These are phyloP conservation scores for Lasaia peninsularis DNA, from an alignment of 1,140 invertebrate genomes.

Conservation along the genomic window DNA sequence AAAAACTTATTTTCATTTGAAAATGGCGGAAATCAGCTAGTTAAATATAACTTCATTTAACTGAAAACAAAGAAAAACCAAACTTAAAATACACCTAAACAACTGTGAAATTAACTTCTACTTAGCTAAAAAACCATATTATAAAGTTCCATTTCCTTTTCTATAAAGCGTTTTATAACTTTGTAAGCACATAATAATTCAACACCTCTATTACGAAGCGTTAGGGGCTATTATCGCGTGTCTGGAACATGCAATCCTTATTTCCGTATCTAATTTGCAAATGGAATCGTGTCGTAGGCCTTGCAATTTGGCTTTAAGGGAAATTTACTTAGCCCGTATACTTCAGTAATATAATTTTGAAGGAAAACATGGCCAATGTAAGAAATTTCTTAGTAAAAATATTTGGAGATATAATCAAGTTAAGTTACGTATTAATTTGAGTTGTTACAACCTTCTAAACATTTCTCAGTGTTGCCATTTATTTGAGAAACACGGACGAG, in stretches of 20 bases:
- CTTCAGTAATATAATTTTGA: slow-evolving; percentile 25
- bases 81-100: background rate
- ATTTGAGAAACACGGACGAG: background rate
- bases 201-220: background rate
- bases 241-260: slow-evolving; percentile 3
- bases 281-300: slow-evolving; percentile 65
- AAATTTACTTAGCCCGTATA: slow-evolving; percentile 37
- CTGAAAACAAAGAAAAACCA: too few relatives aligned
- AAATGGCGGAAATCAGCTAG: too few relatives aligned
- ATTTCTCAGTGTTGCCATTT: background rate
- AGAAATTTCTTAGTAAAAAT: background rate
- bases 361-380: slow-evolving; percentile 17
- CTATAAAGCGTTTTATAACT: slow-evolving; percentile 8
- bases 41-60: too few relatives aligned
- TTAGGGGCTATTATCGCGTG: background rate
- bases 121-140: background rate
- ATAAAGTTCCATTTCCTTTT: slow-evolving; percentile 1
- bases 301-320: slow-evolving; percentile 66
- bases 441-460: background rate
- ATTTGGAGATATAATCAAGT: slow-evolving; percentile 1
- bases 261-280: slow-evolving; percentile 63
- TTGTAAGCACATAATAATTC: slow-evolving; percentile 4
- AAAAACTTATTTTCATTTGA: too few relatives aligned
- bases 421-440: background rate
- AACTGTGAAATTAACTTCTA: background rate